Evolutionary conservation across 1,140 invertebrate genomes (phyloP).

Genomic region (Paraescarpia echinospica): DNA sequence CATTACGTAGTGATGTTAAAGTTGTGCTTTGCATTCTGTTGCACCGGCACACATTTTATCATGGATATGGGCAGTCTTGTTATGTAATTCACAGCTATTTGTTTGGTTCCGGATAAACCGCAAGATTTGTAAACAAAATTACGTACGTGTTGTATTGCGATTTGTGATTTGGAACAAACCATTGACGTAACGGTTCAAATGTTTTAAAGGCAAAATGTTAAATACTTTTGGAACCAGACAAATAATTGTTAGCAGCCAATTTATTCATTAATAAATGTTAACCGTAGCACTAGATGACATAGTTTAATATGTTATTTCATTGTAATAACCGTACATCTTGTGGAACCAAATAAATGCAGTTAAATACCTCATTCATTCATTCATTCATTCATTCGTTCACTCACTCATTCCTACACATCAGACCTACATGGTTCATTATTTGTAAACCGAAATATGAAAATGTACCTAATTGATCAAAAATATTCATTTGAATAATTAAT

Average conservation of each 20-base stretch:
- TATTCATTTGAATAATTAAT: too few relatives aligned
- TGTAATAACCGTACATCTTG: neutral
- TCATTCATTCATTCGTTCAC: too few relatives aligned
- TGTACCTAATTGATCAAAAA: too few relatives aligned
- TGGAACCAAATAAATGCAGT: too few relatives aligned
- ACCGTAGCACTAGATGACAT: neutral
- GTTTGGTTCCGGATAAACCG: neutral
- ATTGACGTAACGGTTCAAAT: neutral
- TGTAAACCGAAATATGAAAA: too few relatives aligned
- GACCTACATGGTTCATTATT: too few relatives aligned
- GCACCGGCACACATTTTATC: too few relatives aligned
- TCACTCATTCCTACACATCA: too few relatives aligned
- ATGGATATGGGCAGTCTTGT: neutral
- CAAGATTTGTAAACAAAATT: neutral
- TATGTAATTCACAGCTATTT: neutral
- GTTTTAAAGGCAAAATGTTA: neutral
- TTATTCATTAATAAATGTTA: neutral
- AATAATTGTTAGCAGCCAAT: neutral
- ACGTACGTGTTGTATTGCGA: neutral
- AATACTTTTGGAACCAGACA: neutral
- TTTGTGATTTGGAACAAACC: neutral
- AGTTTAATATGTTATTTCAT: neutral
- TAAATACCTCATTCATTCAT: too few relatives aligned
- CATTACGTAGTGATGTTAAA: too few relatives aligned
- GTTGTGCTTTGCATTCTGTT: too few relatives aligned